Conservation (phyloP, 2,888 invertebrate genomes). For the Hoplodrina ambigua region DNA sequence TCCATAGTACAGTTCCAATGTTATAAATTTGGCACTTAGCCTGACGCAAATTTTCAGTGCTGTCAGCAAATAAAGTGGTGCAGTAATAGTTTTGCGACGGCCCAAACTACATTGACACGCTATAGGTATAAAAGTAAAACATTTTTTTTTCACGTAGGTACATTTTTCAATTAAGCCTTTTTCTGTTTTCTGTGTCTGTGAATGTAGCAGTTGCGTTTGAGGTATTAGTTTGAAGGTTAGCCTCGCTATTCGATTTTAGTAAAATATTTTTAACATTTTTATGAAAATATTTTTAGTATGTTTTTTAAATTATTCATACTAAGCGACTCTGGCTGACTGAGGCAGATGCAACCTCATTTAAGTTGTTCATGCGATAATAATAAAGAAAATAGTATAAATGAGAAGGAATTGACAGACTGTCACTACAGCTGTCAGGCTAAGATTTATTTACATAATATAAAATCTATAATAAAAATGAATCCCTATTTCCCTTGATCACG, state of each 20-base stretch:
- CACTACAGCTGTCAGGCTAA: too few relatives aligned
- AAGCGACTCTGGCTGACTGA: too few relatives aligned
- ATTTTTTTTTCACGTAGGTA: slow-evolving; percentile 71
- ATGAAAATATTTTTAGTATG: background rate
- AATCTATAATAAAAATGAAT: too few relatives aligned
- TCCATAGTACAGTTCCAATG: slow-evolving; percentile 83
- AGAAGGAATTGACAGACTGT: too few relatives aligned
- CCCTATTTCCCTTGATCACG: too few relatives aligned
- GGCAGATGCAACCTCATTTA: too few relatives aligned
- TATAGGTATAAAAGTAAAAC: slow-evolving; percentile 66
- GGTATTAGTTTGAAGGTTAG: slow-evolving; percentile 37
- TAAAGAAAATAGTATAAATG: too few relatives aligned
- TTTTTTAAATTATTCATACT: too few relatives aligned
- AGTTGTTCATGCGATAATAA: too few relatives aligned
- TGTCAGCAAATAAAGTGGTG: slow-evolving; percentile 88
- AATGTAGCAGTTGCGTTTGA: slow-evolving; percentile 43
- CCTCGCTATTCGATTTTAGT: background rate
- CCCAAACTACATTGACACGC: slow-evolving; percentile 83
- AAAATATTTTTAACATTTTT: background rate
- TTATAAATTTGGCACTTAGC: slow-evolving; percentile 90
- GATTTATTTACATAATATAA: too few relatives aligned
- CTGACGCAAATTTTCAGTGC: slow-evolving; percentile 89
- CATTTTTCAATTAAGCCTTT: slow-evolving; percentile 75
- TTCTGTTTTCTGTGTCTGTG: slow-evolving; percentile 60
- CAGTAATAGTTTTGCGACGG: slow-evolving; percentile 85